Conservation (phyloP, 2,113 vertebrate genomes). For the Tapirus terrestris region DNA sequence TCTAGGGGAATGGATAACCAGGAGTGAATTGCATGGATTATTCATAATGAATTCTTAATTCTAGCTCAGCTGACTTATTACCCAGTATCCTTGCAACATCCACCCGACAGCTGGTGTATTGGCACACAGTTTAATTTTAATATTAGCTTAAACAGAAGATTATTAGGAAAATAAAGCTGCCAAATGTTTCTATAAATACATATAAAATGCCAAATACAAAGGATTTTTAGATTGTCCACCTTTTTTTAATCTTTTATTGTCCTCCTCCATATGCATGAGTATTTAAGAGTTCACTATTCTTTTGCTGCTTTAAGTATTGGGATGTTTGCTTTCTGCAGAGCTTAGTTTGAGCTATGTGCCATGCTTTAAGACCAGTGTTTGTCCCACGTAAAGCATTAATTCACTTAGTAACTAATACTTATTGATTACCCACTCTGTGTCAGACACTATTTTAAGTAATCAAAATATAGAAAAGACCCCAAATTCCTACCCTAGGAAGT, state of each 20-base stretch:
- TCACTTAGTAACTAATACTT: background rate
- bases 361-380: background rate
- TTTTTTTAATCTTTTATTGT: background rate
- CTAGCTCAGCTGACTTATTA: background rate
- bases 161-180: constrained; percentile 37
- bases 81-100: background rate
- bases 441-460: background rate
- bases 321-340: background rate
- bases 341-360: background rate
- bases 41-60: constrained; percentile 19
- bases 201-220: constrained; percentile 20
- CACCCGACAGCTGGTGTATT: background rate
- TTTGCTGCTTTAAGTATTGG: background rate
- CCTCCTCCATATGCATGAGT: background rate
- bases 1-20: background rate
- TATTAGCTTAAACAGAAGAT: constrained; percentile 46
- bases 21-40: background rate
- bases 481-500: background rate
- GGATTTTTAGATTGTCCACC: background rate
- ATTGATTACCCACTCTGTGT: background rate
- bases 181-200: background rate
- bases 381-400: background rate
- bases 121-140: constrained; percentile 38
- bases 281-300: background rate
- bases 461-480: background rate